Base-by-base conservation (phyloP, 2,797 vertebrate genomes). In the Crotalus adamanteus region DNA sequence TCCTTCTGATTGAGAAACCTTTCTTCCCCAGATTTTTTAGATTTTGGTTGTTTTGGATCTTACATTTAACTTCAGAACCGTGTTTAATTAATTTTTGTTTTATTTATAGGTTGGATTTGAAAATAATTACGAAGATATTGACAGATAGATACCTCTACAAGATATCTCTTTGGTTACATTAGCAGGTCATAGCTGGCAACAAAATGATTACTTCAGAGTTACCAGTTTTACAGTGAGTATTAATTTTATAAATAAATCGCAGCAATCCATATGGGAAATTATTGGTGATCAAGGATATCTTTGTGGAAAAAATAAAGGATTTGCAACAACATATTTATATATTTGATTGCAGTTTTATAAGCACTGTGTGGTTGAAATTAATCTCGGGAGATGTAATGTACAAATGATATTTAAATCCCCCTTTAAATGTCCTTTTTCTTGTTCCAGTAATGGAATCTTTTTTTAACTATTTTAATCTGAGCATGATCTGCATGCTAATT, bases 131-230 rank as follows among this genome's bases (percentile, higher is more conserved):
- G 83, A 91, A 93, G 87, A 96, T 95, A 92, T 93, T 95, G 95
- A 94, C 90, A 94, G 93, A 47, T 37, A 96, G 90, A 92, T 93
- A 96, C 91, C 95, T 92, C 89, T 93, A 94, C 95, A 94, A 95
- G 96, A 96, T 94, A 93, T 95, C 97, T 93, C 95, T 97, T 97
- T 96, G 96, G 92, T 95, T 97, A 89, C 94, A 87, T 91, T 94
- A 85, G 73, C 94, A 95, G 90, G 97, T 95, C 93, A 92, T 94
- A 95, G 96, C 37, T 94, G 92, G 92, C 93, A 96, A 92, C 96
- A 98, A 97, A 96, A 99, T 99, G 99, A 99, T 99, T 97, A 99
- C 99, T 96, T 99, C 99, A 94, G 99, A 99, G 98, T 98, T 99
- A 96, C 98, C 99, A 86, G 98, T 99, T 94, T 97, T 99, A 92